Evolutionary conservation across 1,140 invertebrate species (phyloP).

Genomic region (Harpegnathos saltator): DNA sequence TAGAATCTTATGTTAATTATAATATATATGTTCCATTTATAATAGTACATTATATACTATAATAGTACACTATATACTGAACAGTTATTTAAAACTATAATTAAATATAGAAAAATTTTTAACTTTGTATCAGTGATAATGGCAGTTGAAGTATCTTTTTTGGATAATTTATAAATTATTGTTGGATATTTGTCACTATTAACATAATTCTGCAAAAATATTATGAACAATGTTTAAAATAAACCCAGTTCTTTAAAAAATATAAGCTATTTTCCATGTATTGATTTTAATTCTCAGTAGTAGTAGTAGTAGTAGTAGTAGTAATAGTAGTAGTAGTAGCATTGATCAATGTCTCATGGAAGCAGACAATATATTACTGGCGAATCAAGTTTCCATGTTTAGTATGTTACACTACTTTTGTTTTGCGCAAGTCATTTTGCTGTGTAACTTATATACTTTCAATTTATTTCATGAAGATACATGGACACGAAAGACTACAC

Average conservation of each 20-base stretch:
- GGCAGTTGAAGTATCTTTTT: conserved; percentile 65
- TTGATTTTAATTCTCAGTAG: conserved; percentile 16
- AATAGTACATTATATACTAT: conserved; percentile 79
- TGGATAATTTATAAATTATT: conserved; percentile 56
- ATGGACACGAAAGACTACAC: conserved; percentile 84
- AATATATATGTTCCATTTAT: conserved; percentile 83
- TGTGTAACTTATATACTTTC: conserved; percentile 69
- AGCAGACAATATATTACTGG: conserved; percentile 35
- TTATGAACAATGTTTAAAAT: conserved; percentile 69
- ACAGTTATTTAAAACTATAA: conserved; percentile 78
- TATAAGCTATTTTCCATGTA: conserved; percentile 30
- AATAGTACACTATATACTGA: conserved; percentile 78
- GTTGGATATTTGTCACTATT: conserved; percentile 55
- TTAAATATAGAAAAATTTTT: conserved; percentile 75
- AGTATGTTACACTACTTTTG: conserved; percentile 47
- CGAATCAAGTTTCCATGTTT: conserved; percentile 39
- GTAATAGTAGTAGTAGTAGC: too few relatives aligned
- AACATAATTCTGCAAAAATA: conserved; percentile 73
- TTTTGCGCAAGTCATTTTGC: conserved; percentile 53
- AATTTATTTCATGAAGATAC: conserved; percentile 82
- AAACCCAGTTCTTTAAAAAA: conserved; percentile 61
- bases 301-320: too few relatives aligned
- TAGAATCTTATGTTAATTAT: conserved; percentile 63
- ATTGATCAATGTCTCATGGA: conserved; percentile 27
- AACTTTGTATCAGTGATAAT: conserved; percentile 42